Evolutionary conservation across 2,888 invertebrate species (phyloP), one percentile per base, ranked within the genome.

Genomic region (Silvanus unidentatus): DNA sequence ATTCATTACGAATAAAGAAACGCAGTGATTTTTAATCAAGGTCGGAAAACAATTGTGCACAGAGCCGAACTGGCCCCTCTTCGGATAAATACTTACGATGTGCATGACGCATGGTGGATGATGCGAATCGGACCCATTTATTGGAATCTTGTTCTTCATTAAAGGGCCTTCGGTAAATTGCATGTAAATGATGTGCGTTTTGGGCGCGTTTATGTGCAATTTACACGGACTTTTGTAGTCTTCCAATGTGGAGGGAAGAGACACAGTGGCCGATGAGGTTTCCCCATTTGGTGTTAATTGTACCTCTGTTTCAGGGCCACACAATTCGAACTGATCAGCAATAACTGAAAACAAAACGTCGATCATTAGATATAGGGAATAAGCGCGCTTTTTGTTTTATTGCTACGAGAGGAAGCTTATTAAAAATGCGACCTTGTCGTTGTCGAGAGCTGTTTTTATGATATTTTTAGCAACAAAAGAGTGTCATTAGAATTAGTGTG

Each of bases 111-210:
- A 39, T 22, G 39, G 3, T 10, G n/a, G 27, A 39, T 37, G 14
- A 5, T 22, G 22, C 8, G 8, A 22, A 22, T 22, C 22, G 22
- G 22, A 5, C 4, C 8, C 8, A 8, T 22, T 22, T n/a, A n/a
- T n/a, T n/a, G n/a, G n/a, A n/a, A n/a, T n/a, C n/a, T n/a, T n/a
- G n/a, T n/a, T n/a, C n/a, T n/a, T n/a, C n/a, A n/a, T n/a, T n/a
- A 22, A 5, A 22, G 3, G 3, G 22, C 22, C 22, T 5, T 22
- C 22, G 8, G 22, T 22, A 22, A 64, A 59, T 38, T 62, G 59
- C 47, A 69, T 44, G 40, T 61, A 60, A 12, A 69, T 57, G 6
- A 65, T 58, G 44, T 67, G 64, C 2, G 64, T 60, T 30, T 51
- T 49, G 2, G 68, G 67, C 2, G 65, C 65, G 13, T 53, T 57